Base-by-base conservation (phyloP, 2,113 vertebrate species). In the Perognathus longimembris region DNA sequence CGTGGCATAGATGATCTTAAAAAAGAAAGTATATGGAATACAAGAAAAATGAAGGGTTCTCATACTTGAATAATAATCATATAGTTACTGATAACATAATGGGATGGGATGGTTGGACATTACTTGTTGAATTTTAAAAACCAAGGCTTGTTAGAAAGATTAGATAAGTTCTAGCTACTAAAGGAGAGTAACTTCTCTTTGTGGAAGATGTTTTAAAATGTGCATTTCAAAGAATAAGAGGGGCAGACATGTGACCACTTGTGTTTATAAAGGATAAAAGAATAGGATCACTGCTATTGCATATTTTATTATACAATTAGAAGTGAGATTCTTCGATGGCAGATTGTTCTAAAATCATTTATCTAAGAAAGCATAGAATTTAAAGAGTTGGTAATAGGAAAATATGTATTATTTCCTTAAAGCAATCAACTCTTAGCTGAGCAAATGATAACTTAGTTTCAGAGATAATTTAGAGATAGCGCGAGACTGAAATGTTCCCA, bases 1-100 rank as follows among this genome's bases (percentile, higher is more conserved):
- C 10, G 95, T 98, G 96, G 97, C 97, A 10, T 98, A 98, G 93
- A 89, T 22, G 85, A 36, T 34, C 81, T 80, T 85, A 70, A 79
- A 87, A 59, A 75, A 69, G 40, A 64, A 28, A 36, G 34, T 36
- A 83, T 83, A 7, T 28, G 57, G 77, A 61, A 77, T 22, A 84
- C 38, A 38, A 95, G 86, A 92, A 84, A 97, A 96, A 95, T 77
- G 42, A 92, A 95, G 90, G 17, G 75, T 78, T 85, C 8, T 40
- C 74, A 86, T 94, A 94, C 91, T 95, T 94, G 57, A 96, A 87
- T 85, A 93, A n/a, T 75, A 95, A 93, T 82, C 38, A 71, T 73
- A 15, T 22, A 66, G 76, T 67, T 79, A n/a, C 61, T 76, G 88
- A 24, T 67, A 42, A 78, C 66, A 54, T 26, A 85, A 90, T 59